A percentile compares a stretch with the other conserved stretches of the same genome.
These are phyloP conservation scores for Morelia viridis DNA, from an alignment of 2,797 vertebrate genomes.

Conservation along the genomic window DNA sequence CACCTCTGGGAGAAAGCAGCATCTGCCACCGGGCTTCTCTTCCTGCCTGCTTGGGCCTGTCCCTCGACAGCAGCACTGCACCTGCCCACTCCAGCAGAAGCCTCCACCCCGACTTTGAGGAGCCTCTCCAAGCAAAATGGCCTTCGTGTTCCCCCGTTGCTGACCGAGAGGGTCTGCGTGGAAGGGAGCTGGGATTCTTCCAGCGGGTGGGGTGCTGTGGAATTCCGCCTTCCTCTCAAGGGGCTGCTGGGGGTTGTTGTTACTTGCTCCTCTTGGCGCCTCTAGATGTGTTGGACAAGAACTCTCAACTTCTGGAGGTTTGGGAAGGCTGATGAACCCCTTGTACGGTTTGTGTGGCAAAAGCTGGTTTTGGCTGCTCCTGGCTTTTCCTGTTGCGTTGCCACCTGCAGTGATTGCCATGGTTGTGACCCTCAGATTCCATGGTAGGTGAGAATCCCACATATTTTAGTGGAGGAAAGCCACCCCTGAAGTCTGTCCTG, in stretches of 20 bases:
- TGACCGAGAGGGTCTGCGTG: too few relatives aligned
- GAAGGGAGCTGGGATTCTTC: not conserved
- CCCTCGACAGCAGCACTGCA: not conserved
- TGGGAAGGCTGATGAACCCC: not conserved
- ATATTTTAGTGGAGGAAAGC: not conserved
- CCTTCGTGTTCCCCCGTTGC: not conserved
- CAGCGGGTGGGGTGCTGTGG: not conserved
- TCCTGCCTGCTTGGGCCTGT: not conserved
- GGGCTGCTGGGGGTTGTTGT: not conserved
- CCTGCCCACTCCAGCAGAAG: not conserved
- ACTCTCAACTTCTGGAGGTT: not conserved
- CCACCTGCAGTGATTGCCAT: not conserved
- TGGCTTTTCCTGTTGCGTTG: not conserved
- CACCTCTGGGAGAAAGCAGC: not conserved
- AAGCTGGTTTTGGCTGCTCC: not conserved
- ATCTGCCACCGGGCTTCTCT: not conserved
- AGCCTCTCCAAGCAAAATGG: not conserved
- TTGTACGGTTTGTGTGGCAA: too few relatives aligned
- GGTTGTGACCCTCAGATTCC: not conserved
- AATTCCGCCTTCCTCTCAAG: not conserved
- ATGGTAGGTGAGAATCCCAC: not conserved
- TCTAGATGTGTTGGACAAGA: not conserved
- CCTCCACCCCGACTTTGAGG: not conserved
- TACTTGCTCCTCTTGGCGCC: not conserved
- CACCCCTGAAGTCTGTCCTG: rapidly evolving